These are phyloP conservation scores for Nymphicus hollandicus DNA, from an alignment of 2,113 vertebrate species.

Conservation along the genomic window DNA sequence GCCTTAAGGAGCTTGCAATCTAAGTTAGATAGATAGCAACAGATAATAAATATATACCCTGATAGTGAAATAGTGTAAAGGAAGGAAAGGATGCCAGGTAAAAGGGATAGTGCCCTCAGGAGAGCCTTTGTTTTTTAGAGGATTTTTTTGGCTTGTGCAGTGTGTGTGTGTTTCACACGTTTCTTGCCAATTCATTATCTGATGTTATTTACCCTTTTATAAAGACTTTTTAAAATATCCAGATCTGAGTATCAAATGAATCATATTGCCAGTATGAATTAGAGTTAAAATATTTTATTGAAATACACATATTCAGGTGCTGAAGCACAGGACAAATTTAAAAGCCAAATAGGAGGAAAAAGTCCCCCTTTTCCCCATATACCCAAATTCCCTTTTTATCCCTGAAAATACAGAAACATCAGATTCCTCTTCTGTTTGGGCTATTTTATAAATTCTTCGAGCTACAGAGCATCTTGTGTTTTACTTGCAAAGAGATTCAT, in stretches of 20 bases:
- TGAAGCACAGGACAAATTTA: neutral
- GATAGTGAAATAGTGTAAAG: neutral
- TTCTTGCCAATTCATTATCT: neutral
- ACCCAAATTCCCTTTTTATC: neutral
- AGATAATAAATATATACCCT: constrained; percentile 35
- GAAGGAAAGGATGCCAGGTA: neutral
- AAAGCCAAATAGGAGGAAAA: neutral
- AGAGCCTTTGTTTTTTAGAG: neutral
- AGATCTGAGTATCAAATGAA: neutral
- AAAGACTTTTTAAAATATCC: neutral
- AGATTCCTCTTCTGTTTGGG: rapidly evolving
- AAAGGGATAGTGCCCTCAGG: neutral
- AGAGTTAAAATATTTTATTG: neutral
- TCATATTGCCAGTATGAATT: neutral
- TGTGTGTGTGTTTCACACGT: neutral
- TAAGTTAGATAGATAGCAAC: constrained; percentile 38
- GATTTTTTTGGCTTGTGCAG: neutral
- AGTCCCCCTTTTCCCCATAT: neutral
- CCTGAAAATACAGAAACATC: neutral
- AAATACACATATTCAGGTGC: neutral
- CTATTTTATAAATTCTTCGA: neutral
- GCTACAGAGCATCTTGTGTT: neutral
- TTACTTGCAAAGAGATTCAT: neutral
- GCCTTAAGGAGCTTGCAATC: constrained; percentile 38
- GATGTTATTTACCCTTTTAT: neutral